Conservation (phyloP, 2,113 vertebrate genomes). For the Misgurnus anguillicaudatus region DNA sequence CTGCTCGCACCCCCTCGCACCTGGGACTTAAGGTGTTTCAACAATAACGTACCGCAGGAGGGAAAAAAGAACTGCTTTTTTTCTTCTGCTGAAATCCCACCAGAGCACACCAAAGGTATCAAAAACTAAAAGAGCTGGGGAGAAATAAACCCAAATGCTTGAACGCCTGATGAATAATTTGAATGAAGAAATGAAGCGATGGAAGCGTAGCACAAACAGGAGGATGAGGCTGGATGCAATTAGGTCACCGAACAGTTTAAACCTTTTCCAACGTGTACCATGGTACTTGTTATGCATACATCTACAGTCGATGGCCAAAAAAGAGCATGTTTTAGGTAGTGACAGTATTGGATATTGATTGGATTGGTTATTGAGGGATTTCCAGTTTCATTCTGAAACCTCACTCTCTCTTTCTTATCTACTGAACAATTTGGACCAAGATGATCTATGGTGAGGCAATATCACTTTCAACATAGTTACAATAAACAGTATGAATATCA, state of each 20-base stretch:
- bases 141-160: conserved; percentile 76
- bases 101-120: conserved; percentile 81
- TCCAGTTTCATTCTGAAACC: background rate
- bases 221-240: conserved; percentile 77
- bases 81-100: conserved; percentile 76
- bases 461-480: background rate
- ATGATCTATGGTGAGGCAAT: background rate
- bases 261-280: background rate
- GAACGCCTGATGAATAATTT: conserved; percentile 76
- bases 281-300: background rate
- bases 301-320: conserved; percentile 9
- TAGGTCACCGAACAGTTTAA: conserved; percentile 71
- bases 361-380: too few relatives aligned
- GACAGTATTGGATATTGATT: too few relatives aligned
- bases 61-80: conserved; percentile 66
- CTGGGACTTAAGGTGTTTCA: conserved; percentile 82
- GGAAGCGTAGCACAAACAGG: conserved; percentile 68
- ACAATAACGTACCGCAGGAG: conserved; percentile 70
- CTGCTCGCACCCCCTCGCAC: conserved; percentile 67
- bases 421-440: background rate
- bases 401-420: background rate
- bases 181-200: conserved; percentile 78
- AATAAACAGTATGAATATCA: background rate
- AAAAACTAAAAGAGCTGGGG: conserved; percentile 72
- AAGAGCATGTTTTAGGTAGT: background rate